Conservation (phyloP, 2,888 invertebrate genomes). For the Bedellia somnulentella region DNA sequence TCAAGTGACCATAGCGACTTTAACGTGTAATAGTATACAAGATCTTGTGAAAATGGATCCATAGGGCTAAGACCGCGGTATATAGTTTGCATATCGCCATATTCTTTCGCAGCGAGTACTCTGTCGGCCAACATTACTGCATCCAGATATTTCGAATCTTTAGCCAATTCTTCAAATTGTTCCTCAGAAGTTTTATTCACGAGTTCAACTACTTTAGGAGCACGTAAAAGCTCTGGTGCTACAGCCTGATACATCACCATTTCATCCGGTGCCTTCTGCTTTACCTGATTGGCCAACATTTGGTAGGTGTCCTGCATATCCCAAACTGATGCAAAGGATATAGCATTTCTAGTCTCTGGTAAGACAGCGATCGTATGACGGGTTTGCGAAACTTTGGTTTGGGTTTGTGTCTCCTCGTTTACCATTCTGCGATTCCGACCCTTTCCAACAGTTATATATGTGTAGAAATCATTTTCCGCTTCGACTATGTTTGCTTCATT, state of each 20-base stretch:
- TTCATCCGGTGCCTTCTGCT: constrained; percentile 35
- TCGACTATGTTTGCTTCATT: constrained; percentile 60
- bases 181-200: constrained; percentile 8
- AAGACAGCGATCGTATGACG: constrained; percentile 64
- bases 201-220: constrained; percentile 16
- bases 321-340: constrained; percentile 73
- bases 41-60: constrained; percentile 64
- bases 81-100: constrained; percentile 66
- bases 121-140: constrained; percentile 69
- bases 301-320: constrained; percentile 76
- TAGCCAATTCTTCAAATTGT: constrained; percentile 18
- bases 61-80: constrained; percentile 67
- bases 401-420: constrained; percentile 72
- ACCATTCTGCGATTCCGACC: constrained; percentile 68
- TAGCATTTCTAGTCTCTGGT: constrained; percentile 55
- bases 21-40: constrained; percentile 68
- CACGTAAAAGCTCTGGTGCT: constrained; percentile 26
- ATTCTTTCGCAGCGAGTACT: constrained; percentile 71
- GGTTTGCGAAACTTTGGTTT: constrained; percentile 61
- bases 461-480: constrained; percentile 67
- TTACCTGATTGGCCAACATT: constrained; percentile 26
- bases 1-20: constrained; percentile 69
- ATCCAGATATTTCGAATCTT: constrained; percentile 53
- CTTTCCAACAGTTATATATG: constrained; percentile 67
- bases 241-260: constrained; percentile 48